Evolutionary conservation across 2,113 vertebrate species (phyloP).

Genomic region (Trematocara macrostoma): DNA sequence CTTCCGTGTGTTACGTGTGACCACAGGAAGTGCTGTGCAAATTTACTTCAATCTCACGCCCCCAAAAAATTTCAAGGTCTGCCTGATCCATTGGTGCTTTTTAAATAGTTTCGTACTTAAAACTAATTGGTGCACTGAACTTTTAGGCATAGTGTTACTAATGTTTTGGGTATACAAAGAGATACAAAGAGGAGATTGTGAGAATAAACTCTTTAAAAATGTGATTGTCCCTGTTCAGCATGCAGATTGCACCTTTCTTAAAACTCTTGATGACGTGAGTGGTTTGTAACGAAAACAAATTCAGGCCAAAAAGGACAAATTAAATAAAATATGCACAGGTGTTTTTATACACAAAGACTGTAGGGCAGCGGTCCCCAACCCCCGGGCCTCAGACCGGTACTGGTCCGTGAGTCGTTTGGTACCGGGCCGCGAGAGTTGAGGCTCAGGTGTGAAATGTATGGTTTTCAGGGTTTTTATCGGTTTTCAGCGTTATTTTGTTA

Average conservation of each 20-base stretch:
- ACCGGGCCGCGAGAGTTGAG: too few relatives aligned
- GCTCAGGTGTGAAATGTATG: too few relatives aligned
- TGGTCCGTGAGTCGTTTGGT: too few relatives aligned
- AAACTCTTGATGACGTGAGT: accelerated
- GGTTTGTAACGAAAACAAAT: not conserved
- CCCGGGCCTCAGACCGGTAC: too few relatives aligned
- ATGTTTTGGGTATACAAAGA: not conserved
- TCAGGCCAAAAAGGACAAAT: not conserved
- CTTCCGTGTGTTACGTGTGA: not conserved
- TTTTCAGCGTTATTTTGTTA: too few relatives aligned
- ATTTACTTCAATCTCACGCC: not conserved
- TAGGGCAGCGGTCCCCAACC: too few relatives aligned
- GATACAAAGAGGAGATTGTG: not conserved
- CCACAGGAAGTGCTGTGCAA: not conserved
- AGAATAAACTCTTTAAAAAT: not conserved
- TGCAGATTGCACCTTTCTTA: accelerated
- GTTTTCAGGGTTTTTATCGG: too few relatives aligned
- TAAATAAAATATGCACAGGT: not conserved
- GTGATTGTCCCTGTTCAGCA: not conserved
- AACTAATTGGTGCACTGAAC: not conserved
- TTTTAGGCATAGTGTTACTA: not conserved
- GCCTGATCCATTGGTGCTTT: not conserved
- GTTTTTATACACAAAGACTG: not conserved
- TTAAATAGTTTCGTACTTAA: not conserved
- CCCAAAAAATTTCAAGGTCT: not conserved